Percentiles rank a stretch among this genome's conserved stretches.
phyloP scores from a whole-genome alignment of 2,113 vertebrate genomes.

The Ictalurus furcatus region DNA sequence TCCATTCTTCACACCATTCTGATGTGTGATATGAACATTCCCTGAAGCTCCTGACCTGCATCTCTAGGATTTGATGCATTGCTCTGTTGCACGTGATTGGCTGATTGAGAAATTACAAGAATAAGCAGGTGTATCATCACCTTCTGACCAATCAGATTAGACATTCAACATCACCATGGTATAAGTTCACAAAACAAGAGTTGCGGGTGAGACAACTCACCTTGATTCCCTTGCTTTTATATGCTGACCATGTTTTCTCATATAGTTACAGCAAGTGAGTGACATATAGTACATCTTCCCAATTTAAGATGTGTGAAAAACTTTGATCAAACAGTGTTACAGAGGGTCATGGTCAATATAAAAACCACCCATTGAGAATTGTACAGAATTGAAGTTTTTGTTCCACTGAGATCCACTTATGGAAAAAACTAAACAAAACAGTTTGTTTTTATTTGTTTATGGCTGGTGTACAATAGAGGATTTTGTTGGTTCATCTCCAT shows the following conservation, averaged over 20 bases:
- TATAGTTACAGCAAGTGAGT: neutral
- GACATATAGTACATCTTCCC: neutral
- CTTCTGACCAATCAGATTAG: slow-evolving; percentile 2
- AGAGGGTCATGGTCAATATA: slow-evolving; percentile 29
- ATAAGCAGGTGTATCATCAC: neutral
- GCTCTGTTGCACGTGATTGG: neutral
- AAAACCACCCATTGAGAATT: neutral
- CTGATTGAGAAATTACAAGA: neutral
- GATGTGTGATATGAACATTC: neutral
- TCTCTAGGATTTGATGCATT: neutral
- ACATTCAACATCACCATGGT: neutral
- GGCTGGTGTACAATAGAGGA: neutral
- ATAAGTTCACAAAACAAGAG: neutral
- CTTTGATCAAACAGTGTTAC: slow-evolving; percentile 8
- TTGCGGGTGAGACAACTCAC: neutral
- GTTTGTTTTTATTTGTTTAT: neutral
- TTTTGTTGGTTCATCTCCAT: neutral
- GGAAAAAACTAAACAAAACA: neutral
- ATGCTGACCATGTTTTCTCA: neutral
- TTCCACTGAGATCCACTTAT: neutral
- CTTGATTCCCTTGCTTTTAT: neutral
- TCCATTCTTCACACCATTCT: neutral
- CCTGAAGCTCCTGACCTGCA: neutral
- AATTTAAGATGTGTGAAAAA: slow-evolving; percentile 15
- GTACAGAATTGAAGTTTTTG: neutral